Conservation (phyloP, 2,113 vertebrate genomes). For the Cercocebus atys region DNA sequence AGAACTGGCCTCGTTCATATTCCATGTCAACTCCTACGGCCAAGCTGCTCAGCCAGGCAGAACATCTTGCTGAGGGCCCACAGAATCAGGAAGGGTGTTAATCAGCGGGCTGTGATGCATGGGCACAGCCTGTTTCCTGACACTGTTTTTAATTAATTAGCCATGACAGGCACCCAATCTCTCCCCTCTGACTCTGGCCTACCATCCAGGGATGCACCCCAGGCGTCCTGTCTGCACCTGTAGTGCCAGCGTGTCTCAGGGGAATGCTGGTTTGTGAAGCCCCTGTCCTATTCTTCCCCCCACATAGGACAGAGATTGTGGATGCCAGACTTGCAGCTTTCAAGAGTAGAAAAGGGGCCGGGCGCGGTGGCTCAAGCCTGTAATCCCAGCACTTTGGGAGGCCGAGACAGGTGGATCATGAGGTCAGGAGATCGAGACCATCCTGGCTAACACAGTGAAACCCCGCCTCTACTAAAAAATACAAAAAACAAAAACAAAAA, state of each 20-base stretch:
- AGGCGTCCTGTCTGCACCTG: neutral
- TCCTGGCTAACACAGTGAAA: too few species aligned
- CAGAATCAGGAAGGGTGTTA: neutral
- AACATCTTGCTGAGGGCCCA: neutral
- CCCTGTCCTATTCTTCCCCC: neutral
- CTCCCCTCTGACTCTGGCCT: neutral
- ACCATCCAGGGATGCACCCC: neutral
- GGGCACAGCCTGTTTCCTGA: neutral
- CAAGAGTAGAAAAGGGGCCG: neutral
- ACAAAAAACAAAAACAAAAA: too few species aligned
- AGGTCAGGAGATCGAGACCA: too few species aligned
- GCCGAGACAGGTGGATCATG: too few species aligned
- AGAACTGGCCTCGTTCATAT: neutral
- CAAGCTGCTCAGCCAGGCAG: neutral
- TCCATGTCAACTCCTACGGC: neutral
- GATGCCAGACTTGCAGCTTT: neutral
- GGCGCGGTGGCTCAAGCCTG: too few species aligned
- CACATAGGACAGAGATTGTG: accelerated
- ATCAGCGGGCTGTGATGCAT: too few species aligned
- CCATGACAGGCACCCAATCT: neutral
- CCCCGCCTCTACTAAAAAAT: too few species aligned
- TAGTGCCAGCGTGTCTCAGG: neutral
- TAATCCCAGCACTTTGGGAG: too few species aligned
- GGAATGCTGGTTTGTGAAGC: neutral
- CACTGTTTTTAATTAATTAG: neutral